Evolutionary conservation across 2,797 vertebrate genomes (phyloP), one percentile per base, ranked within the genome.

Genomic region (Iguana delicatissima): DNA sequence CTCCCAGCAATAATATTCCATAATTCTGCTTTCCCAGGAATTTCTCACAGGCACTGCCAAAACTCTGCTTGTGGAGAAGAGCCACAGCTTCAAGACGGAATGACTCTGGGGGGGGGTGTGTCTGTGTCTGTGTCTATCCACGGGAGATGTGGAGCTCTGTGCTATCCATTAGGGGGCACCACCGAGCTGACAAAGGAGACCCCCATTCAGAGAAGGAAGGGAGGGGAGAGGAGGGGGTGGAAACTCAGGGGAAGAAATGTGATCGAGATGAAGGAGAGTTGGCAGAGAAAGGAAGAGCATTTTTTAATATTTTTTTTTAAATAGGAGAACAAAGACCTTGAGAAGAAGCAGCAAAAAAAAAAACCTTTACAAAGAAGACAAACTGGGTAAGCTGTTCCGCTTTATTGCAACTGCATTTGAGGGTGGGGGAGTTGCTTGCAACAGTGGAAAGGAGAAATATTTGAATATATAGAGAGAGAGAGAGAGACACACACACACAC

Each of bases 251-350:
- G 87, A 93, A 91, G 94, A 80, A 81, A 93, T 55, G 95, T n/a
- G 95, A 93, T 59, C 87, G 93, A 90, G 93, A 90, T 84, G 92
- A 91, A 94, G 93, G 93, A 80, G 89, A 86, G 89, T 85, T 32
- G 90, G 90, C 14, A 24, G 80, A 3, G 89, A 87, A 73, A 92
- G 86, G 89, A 84, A 92, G 57, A 92, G 77, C 42, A 1, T 76
- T 69, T 79, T 77, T 77, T 59, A 13, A 76, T 42, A 5, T 0
- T 46, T 46, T 46, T 46, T 46, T 46, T 46, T 46, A 7, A 1
- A 12, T 59, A 26, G 8, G 32, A 84, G 89, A 93, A 94, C 89
- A 93, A 94, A 95, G 93, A 74, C 42, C 1, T 42, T 52, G 4
- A 0, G 16, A 4, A 2, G 10, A 26, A 0, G 80, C 0, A 4